Evolutionary conservation across 2,888 invertebrate species (phyloP).

Genomic region (Cephus spinipes): DNA sequence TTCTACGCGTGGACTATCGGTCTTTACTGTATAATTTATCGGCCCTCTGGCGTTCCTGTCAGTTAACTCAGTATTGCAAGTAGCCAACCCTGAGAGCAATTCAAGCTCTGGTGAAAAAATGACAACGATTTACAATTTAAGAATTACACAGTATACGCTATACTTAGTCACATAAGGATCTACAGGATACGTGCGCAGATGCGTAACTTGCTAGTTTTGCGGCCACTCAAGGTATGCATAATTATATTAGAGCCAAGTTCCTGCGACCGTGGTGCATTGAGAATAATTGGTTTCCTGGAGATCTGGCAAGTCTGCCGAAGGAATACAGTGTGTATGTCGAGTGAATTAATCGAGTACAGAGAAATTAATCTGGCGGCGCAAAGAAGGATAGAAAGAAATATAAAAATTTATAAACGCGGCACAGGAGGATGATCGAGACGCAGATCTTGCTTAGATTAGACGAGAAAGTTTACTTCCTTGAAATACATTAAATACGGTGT

Average conservation of each 20-base stretch:
- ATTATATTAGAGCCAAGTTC: not conserved
- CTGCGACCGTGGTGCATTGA: not conserved
- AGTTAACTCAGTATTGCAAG: not conserved
- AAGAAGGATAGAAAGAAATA: not conserved
- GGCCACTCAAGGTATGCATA: not conserved
- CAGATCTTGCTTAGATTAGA: not conserved
- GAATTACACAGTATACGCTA: not conserved
- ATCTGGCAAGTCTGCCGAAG: not conserved
- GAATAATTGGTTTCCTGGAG: not conserved
- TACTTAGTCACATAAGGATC: not conserved
- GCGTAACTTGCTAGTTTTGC: not conserved
- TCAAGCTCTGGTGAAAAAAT: not conserved
- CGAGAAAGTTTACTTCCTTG: not conserved
- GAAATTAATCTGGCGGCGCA: not conserved
- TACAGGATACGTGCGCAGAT: not conserved
- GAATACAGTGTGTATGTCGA: not conserved
- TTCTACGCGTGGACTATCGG: not conserved
- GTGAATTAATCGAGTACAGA: not conserved
- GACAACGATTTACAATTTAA: not conserved
- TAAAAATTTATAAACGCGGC: not conserved
- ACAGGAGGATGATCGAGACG: not conserved
- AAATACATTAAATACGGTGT: not conserved
- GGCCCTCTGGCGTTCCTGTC: not conserved
- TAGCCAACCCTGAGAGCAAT: not conserved
- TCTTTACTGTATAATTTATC: not conserved